Conservation (phyloP, 2,113 vertebrate genomes). For the Paraplagusia blochii region DNA sequence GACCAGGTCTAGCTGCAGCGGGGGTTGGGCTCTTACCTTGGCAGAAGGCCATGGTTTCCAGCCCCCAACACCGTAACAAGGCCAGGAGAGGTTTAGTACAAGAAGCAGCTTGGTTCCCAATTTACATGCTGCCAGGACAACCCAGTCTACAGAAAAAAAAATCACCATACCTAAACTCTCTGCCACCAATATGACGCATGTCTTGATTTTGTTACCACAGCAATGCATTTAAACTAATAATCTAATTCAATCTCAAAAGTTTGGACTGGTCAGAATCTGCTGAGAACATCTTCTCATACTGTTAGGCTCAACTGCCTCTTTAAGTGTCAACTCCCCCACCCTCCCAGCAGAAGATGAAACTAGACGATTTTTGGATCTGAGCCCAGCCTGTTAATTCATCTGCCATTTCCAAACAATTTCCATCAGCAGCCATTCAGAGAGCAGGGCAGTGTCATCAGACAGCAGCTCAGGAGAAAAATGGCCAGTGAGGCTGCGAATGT, state of each 20-base stretch:
- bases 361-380: slow-evolving; percentile 61
- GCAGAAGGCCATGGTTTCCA: slow-evolving; percentile 52
- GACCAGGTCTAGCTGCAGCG: slow-evolving; percentile 16
- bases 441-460: slow-evolving; percentile 65
- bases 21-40: slow-evolving; percentile 39
- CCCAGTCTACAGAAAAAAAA: neutral
- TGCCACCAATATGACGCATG: no score
- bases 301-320: slow-evolving; percentile 42
- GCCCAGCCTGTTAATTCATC: slow-evolving; percentile 70
- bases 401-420: slow-evolving; percentile 72
- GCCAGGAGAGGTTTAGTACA: slow-evolving; percentile 24
- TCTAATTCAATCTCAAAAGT: slow-evolving; percentile 24
- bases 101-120: slow-evolving; percentile 19
- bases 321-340: slow-evolving; percentile 25
- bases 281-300: slow-evolving; percentile 40
- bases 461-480: slow-evolving; percentile 59
- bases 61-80: slow-evolving; percentile 42
- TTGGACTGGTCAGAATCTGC: slow-evolving; percentile 25
- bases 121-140: slow-evolving; percentile 8
- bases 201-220: no score
- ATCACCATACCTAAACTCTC: neutral
- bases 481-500: slow-evolving; percentile 55
- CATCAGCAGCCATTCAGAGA: slow-evolving; percentile 71
- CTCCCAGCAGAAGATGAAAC: slow-evolving; percentile 50
- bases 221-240: no score